Percentiles rank a stretch among this genome's conserved stretches.
Evolutionary conservation across 2,888 invertebrate genomes (phyloP).

Genomic region (Fissipunctia ypsillon): DNA sequence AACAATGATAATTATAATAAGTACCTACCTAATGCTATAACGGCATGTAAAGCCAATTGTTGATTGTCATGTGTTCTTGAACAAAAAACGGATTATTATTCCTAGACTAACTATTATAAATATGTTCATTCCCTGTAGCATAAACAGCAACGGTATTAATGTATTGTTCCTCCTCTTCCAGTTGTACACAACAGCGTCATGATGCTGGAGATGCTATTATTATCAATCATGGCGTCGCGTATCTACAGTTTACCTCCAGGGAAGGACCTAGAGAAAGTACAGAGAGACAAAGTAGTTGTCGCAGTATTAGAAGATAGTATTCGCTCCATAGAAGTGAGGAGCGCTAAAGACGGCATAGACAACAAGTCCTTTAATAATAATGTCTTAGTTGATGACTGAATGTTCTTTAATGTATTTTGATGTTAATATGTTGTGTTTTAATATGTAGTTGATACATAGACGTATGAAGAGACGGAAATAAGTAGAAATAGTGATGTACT

Average conservation of each 20-base stretch:
- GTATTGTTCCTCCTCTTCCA: constrained; percentile 78
- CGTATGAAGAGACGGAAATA: constrained; percentile 1
- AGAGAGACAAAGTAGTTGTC: constrained; percentile 75
- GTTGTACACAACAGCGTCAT: constrained; percentile 93
- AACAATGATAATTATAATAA: background rate
- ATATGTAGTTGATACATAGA: constrained; percentile 29
- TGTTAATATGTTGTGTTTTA: constrained; percentile 21
- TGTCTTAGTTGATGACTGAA: constrained; percentile 47
- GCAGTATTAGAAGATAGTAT: constrained; percentile 81
- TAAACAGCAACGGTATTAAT: background rate
- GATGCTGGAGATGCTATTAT: constrained; percentile 92
- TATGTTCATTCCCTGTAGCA: background rate
- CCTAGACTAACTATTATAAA: background rate
- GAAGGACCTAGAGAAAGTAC: constrained; percentile 76
- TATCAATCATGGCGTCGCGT: constrained; percentile 91
- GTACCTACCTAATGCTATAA: background rate
- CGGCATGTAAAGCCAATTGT: background rate
- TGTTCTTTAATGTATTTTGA: constrained; percentile 13
- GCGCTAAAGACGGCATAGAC: constrained; percentile 71
- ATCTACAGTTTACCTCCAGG: constrained; percentile 89
- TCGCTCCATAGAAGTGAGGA: constrained; percentile 69
- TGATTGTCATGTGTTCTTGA: background rate
- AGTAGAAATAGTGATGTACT: constrained; percentile 17
- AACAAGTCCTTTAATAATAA: constrained; percentile 73
- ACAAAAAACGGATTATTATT: background rate